These are phyloP conservation scores for Pyrgilauda ruficollis DNA, from an alignment of 2,113 vertebrate species.

Conservation along the genomic window DNA sequence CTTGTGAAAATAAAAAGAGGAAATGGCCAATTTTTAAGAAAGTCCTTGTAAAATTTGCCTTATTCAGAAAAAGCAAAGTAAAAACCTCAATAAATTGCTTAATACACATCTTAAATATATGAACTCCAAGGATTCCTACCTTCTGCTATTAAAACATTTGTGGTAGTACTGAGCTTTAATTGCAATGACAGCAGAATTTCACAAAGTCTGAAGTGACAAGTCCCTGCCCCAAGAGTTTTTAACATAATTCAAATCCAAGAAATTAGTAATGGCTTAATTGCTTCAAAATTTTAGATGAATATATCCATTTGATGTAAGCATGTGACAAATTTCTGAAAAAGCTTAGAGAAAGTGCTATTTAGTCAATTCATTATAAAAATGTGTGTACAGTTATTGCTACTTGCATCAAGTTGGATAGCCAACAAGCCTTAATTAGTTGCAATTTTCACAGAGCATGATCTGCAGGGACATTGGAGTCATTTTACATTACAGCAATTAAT, in stretches of 20 bases:
- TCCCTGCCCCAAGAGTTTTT: background rate
- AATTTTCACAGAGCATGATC: constrained; percentile 4
- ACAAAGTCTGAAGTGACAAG: background rate
- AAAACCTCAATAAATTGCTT: background rate
- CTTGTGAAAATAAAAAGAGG: background rate
- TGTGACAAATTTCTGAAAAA: background rate
- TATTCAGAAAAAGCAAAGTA: background rate
- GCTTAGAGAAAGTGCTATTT: background rate
- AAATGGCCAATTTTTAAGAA: background rate
- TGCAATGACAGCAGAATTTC: background rate
- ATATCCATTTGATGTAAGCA: background rate
- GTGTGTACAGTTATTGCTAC: background rate
- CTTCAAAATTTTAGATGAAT: background rate
- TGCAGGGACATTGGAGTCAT: background rate
- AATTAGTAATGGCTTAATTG: background rate
- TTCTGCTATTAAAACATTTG: background rate
- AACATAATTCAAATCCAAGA: background rate
- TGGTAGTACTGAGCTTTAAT: background rate
- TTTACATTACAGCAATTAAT: constrained; percentile 19
- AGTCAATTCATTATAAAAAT: background rate
- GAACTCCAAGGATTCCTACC: background rate
- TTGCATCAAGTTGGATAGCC: background rate
- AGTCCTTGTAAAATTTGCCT: background rate
- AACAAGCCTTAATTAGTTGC: background rate
- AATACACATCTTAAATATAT: background rate